phyloP scores from a whole-genome alignment of 2,113 vertebrate genomes.

The Microcebus griseorufus region DNA sequence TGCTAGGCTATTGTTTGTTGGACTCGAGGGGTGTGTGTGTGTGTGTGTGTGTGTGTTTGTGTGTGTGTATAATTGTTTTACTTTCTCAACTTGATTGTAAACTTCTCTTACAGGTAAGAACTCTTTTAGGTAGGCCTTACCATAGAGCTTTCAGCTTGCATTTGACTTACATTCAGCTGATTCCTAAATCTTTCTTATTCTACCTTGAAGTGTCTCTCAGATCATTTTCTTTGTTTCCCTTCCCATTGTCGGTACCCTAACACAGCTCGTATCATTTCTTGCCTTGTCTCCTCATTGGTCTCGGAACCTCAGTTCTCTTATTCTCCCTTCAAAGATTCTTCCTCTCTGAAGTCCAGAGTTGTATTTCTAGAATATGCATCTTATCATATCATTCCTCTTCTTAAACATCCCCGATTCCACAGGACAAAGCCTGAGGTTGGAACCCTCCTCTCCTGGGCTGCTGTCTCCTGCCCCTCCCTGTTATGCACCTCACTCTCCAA shows the following conservation, averaged over 20 bases:
- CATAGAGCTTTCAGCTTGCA: not conserved
- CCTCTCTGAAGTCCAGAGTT: not conserved
- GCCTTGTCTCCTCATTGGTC: not conserved
- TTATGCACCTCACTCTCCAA: too few species aligned
- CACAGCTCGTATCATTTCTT: not conserved
- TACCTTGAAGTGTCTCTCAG: not conserved
- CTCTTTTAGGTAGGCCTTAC: not conserved
- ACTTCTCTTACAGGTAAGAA: not conserved
- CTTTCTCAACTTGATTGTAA: not conserved
- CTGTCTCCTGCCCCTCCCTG: not conserved
- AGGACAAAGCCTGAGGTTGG: not conserved
- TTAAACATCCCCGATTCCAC: not conserved
- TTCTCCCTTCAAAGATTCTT: not conserved
- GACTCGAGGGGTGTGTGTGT: not conserved
- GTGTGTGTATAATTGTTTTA: not conserved
- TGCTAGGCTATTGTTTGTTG: not conserved
- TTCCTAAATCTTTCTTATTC: not conserved
- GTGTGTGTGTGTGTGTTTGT: not conserved
- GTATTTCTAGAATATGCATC: not conserved
- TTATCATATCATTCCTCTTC: not conserved
- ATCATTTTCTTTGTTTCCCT: not conserved
- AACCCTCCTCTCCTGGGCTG: not conserved
- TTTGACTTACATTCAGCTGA: not conserved
- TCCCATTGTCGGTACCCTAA: not conserved
- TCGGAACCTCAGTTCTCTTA: not conserved